These are phyloP conservation scores for Drosophila seguyi DNA, from an alignment of 1,140 invertebrate species.

Conservation along the genomic window DNA sequence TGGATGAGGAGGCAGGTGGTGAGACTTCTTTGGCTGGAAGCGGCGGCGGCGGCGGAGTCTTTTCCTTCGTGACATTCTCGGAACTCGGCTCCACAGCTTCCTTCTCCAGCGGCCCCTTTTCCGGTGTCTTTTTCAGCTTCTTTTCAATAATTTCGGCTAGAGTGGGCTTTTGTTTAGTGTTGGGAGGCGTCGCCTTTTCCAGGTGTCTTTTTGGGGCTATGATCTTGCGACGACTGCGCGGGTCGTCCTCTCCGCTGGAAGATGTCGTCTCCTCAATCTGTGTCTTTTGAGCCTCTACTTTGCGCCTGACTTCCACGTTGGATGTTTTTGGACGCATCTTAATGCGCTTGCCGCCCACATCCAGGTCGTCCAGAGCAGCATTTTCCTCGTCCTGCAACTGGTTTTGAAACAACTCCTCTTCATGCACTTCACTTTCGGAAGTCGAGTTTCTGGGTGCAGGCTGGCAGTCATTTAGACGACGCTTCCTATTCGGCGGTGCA, in stretches of 20 bases:
- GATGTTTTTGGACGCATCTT: constrained; percentile 86
- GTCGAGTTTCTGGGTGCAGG: constrained; percentile 52
- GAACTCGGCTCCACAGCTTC: background rate
- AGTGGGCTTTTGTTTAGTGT: constrained; percentile 62
- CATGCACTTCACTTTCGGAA: constrained; percentile 77
- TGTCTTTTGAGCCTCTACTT: constrained; percentile 87
- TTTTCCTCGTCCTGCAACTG: constrained; percentile 72
- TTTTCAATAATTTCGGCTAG: constrained; percentile 80
- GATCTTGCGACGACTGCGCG: constrained; percentile 64
- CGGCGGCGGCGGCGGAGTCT: background rate
- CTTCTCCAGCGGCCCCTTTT: constrained; percentile 22
- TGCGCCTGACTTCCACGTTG: constrained; percentile 86
- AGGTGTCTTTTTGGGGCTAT: constrained; percentile 57
- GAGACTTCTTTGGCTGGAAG: constrained; percentile 14
- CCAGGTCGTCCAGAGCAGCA: constrained; percentile 83
- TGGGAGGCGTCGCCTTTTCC: constrained; percentile 38
- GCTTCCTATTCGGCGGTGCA: constrained; percentile 59
- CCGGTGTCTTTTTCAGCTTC: constrained; percentile 72
- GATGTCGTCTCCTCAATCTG: constrained; percentile 86
- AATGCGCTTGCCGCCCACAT: constrained; percentile 86
- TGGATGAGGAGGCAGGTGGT: constrained; percentile 36
- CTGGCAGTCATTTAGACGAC: constrained; percentile 63
- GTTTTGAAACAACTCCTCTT: constrained; percentile 57
- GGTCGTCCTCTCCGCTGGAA: constrained; percentile 85
- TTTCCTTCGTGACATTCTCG: background rate